Evolutionary conservation across 2,113 vertebrate species (phyloP), one percentile per base, ranked within the genome.

Genomic region (Tauraco erythrolophus): DNA sequence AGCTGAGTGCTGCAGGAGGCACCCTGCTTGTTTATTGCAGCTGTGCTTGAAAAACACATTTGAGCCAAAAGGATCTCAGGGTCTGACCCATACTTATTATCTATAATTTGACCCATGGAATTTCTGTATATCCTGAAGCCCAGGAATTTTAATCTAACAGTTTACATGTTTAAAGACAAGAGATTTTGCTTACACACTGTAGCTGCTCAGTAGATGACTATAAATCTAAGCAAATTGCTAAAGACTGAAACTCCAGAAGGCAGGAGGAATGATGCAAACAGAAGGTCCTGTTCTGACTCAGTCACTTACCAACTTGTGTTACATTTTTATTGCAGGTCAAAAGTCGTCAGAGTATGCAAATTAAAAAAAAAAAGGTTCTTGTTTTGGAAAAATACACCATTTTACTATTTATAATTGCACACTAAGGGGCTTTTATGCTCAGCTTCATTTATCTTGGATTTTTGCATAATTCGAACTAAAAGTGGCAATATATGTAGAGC

Each of bases 201-300:
- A 84, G 79, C 85, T 92, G 68, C 79, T 87, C 56, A 5, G 39
- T n/a, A 58, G 24, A 18, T 56, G 76, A 53, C 51, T 69, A 23
- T 92, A 95, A 97, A 96, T 95, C 86, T 79, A 89, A 91, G 83
- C 10, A 39, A 91, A 82, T 30, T 89, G 92, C 61, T 50, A 0
- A 84, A 86, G 94, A 57, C 77, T 95, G 89, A 33, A 91, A 41
- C 86, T 92, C n/a, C 94, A 95, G 95, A 41, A 96, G 89, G 95
- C 92, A 94, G 80, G 28, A 88, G 92, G 89, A 91, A 14, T 79
- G 86, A 97, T 91, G 89, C 91, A 97, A 97, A 97, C 94, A 96
- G 94, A 96, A 97, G 95, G 94, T 97, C 84, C 86, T 95, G 91
- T 91, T 97, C 97, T 96, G 96, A 97, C 92, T 97, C 94, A 96